Conservation (phyloP, 1,140 invertebrate species). For the Caenorhabditis briggsae region DNA sequence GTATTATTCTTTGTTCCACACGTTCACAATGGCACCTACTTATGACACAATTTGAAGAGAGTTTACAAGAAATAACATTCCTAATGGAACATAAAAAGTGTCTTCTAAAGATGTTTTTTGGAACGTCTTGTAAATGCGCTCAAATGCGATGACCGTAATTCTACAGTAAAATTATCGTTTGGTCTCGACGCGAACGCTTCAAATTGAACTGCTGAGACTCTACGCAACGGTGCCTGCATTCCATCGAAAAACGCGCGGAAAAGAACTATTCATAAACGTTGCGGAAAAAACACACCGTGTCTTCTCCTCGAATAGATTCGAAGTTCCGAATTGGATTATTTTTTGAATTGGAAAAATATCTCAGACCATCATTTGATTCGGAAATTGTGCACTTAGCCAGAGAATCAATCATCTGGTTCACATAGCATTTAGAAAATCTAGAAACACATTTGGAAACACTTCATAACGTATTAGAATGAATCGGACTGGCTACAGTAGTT, state of each 20-base stretch:
- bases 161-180: no score
- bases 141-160: neutral
- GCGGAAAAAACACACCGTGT: no score
- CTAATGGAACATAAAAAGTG: neutral
- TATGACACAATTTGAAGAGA: neutral
- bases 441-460: neutral
- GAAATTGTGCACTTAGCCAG: neutral
- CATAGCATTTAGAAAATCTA: neutral
- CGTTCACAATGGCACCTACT: constrained; percentile 44
- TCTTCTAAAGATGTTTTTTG: no score
- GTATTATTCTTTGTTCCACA: neutral
- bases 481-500: no score
- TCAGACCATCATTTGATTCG: neutral
- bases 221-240: no score
- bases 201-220: no score
- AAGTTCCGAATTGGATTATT: neutral
- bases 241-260: no score
- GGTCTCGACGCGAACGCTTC: no score
- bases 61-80: neutral
- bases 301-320: neutral
- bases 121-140: neutral
- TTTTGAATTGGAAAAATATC: neutral
- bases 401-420: neutral
- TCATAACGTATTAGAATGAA: no score
- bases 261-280: no score